These are phyloP conservation scores for Acestrorhynchus altus DNA, from an alignment of 2,797 vertebrate species.

Conservation along the genomic window DNA sequence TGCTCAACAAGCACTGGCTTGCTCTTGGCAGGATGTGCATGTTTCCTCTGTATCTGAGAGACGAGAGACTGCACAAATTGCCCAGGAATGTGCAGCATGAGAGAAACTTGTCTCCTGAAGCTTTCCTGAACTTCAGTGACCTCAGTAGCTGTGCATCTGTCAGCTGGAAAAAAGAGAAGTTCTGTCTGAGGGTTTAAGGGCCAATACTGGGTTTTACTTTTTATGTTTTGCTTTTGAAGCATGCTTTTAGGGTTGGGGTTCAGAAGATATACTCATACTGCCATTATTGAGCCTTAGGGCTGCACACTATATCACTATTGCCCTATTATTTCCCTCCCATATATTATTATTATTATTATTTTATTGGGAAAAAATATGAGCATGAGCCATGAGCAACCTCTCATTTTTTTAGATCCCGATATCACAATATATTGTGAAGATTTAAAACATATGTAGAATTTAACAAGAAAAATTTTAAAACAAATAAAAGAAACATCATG, in stretches of 20 bases:
- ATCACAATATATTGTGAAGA: no score
- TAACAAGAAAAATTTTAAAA: no score
- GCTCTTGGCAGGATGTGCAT: conserved; percentile 32
- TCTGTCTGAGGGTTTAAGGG: conserved; percentile 1
- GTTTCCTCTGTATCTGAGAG: conserved; percentile 31
- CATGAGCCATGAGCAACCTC: no score
- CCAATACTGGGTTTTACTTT: background rate
- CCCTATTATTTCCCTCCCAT: no score
- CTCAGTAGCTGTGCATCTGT: conserved; percentile 17
- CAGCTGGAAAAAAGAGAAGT: background rate
- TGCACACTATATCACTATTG: background rate
- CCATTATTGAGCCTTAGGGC: background rate
- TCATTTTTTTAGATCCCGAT: no score
- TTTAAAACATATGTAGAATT: no score
- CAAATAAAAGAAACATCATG: no score
- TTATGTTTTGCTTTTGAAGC: conserved; percentile 1
- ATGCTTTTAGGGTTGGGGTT: background rate
- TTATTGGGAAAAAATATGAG: no score
- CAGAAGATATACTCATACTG: background rate
- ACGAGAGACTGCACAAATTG: conserved; percentile 68
- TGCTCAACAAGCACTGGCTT: conserved; percentile 38
- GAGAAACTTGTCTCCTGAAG: conserved; percentile 64
- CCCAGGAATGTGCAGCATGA: conserved; percentile 70
- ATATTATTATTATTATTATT: no score
- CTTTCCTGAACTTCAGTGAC: conserved; percentile 40